Percentiles rank a stretch among this genome's conserved stretches.
phyloP scores from a whole-genome alignment of 2,888 invertebrate genomes.

The Osedax frankpressi region DNA sequence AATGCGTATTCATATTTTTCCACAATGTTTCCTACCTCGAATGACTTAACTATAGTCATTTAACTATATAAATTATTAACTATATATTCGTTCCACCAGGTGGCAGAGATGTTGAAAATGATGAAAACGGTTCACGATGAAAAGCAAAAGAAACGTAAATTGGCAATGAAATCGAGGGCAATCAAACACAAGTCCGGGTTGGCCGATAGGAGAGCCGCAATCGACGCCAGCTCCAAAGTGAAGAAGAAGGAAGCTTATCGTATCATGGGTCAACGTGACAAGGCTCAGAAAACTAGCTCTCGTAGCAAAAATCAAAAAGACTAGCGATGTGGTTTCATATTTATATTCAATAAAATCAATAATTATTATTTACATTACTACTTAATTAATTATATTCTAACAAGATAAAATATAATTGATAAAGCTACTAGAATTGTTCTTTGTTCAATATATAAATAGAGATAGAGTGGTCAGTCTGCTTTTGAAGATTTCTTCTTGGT shows the following conservation, averaged over 20 bases:
- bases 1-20: no score
- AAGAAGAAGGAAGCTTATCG: slow-evolving; percentile 58
- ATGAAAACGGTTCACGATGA: slow-evolving; percentile 50
- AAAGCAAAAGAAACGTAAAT: slow-evolving; percentile 59
- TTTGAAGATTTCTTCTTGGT: not conserved
- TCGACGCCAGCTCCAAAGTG: slow-evolving; percentile 51
- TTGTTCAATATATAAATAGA: no score
- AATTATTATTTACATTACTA: no score
- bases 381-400: no score
- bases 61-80: no score
- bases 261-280: slow-evolving; percentile 58
- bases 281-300: slow-evolving; percentile 29
- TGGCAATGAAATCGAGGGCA: slow-evolving; percentile 58
- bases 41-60: no score
- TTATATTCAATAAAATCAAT: no score
- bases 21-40: no score
- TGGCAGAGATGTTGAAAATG: slow-evolving; percentile 63
- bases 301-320: no score
- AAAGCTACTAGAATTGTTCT: no score
- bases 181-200: slow-evolving; percentile 52
- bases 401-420: no score
- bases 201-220: slow-evolving; percentile 55
- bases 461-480: not conserved
- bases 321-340: no score
- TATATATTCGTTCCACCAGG: slow-evolving; percentile 49